Evolutionary conservation across 2,888 invertebrate genomes (phyloP).

Genomic region (Drymonia ruficornis): DNA sequence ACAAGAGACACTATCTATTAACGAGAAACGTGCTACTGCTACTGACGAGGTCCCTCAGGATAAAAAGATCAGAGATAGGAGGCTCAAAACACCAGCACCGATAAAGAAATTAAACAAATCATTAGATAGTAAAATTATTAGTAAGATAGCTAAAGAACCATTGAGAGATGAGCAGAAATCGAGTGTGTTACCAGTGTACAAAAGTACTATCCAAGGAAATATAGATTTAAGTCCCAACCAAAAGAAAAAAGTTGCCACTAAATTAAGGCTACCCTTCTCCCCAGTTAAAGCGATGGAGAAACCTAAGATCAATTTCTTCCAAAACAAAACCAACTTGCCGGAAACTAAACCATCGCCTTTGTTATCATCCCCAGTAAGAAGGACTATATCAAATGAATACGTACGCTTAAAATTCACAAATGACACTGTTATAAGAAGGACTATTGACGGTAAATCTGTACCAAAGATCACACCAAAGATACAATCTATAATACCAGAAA

Average conservation of each 20-base stretch:
- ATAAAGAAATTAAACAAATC: conserved; percentile 68
- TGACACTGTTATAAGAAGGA: conserved; percentile 73
- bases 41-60: conserved; percentile 46
- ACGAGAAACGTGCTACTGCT: conserved; percentile 48
- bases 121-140: conserved; percentile 60
- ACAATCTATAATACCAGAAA: conserved; percentile 81
- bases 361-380: conserved; percentile 69
- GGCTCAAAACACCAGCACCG: conserved; percentile 64
- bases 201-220: conserved; percentile 59
- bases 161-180: conserved; percentile 57
- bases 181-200: conserved; percentile 73
- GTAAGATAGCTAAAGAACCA: conserved; percentile 52
- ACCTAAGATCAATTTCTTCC: conserved; percentile 75
- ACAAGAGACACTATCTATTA: conserved; percentile 47
- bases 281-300: conserved; percentile 75
- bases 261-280: conserved; percentile 74
- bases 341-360: conserved; percentile 67
- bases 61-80: conserved; percentile 65
- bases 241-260: conserved; percentile 67
- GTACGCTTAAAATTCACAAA: conserved; percentile 76
- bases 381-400: conserved; percentile 82
- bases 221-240: conserved; percentile 57
- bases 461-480: conserved; percentile 80
- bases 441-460: conserved; percentile 75
- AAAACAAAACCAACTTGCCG: conserved; percentile 60